Percentiles rank a stretch among this genome's conserved stretches.
Evolutionary conservation across 1,140 invertebrate genomes (phyloP).

Genomic region (Zaprionus ornatus): DNA sequence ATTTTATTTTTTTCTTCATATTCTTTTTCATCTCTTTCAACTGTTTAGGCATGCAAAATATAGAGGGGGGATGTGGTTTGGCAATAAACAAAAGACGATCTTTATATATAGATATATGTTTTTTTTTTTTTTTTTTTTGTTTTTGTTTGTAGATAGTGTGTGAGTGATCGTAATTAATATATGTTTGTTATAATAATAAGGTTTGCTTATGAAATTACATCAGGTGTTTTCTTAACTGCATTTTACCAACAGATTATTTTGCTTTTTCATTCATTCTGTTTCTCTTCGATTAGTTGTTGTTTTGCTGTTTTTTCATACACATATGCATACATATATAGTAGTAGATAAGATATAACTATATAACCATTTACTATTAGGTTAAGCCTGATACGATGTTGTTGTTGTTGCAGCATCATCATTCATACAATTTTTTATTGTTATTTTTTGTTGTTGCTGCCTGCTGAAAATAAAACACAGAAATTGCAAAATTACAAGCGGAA

Average conservation of each 20-base stretch:
- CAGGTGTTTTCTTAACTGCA: constrained; percentile 61
- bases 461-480: constrained; percentile 45
- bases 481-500: constrained; percentile 46
- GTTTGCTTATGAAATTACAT: constrained; percentile 75
- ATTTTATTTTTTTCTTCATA: constrained; percentile 18
- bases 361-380: constrained; percentile 20
- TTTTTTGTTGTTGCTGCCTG: constrained; percentile 22
- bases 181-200: constrained; percentile 56
- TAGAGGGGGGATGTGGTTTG: constrained; percentile 5
- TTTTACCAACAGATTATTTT: constrained; percentile 41
- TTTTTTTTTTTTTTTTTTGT: background rate
- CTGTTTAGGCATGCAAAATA: constrained; percentile 49
- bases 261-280: background rate
- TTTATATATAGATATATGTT: constrained; percentile 11
- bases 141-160: constrained; percentile 10
- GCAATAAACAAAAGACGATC: constrained; percentile 42
- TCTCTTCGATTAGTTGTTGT: constrained; percentile 6
- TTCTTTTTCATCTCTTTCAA: constrained; percentile 23
- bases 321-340: constrained; percentile 26
- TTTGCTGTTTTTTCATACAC: constrained; percentile 8
- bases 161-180: constrained; percentile 46
- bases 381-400: constrained; percentile 42
- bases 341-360: constrained; percentile 7
- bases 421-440: constrained; percentile 3
- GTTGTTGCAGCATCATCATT: constrained; percentile 13